Evolutionary conservation across 2,888 invertebrate genomes (phyloP), one percentile per base, ranked within the genome.

Genomic region (Eutolmus rufibarbis): DNA sequence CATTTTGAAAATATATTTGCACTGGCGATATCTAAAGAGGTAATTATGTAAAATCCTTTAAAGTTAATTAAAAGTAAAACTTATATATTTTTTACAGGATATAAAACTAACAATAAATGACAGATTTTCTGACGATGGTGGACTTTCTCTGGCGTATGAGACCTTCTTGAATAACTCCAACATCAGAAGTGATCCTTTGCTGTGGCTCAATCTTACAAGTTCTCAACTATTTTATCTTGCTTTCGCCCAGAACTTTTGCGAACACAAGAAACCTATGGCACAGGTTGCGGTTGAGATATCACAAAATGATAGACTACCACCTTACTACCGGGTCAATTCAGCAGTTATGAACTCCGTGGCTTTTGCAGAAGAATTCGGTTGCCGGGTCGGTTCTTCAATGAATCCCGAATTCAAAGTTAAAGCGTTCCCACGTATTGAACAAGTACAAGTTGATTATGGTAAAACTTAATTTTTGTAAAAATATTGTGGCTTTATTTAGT

Each of bases 381-480:
- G 88, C 23, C 87, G 86, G 0, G 14, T 87, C 5, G 87, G 87
- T 46, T 87, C 88, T 14, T 34, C 86, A 14, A 87, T 88, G 87
- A 88, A 88, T 87, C 88, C 88, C 5, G 37, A 85, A 37, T 85
- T 87, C 3, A 88, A 88, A 74, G 88, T 87, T 4, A 87, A 88
- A 79, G 74, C 79, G 28, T 88, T 88, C 51, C 88, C 88, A 19
- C 74, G 86, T 28, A 88, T 88, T 74, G 87, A 86, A 40, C 86
- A 86, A 16, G 43, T 86, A 1, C 81, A 88, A 76, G 76, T 86
- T 56, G 77, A 88, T 74, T 88, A 82, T 4, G 79, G 1, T 28
- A 79, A 46, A 51, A 51, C 51, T 23, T 31, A 79, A 28, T 23
- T 9, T 23, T 0, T 19, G 9, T 66, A 66, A 8, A 66, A n/a